Conservation (phyloP, 2,888 invertebrate genomes). For the Limnephilus lunatus region DNA sequence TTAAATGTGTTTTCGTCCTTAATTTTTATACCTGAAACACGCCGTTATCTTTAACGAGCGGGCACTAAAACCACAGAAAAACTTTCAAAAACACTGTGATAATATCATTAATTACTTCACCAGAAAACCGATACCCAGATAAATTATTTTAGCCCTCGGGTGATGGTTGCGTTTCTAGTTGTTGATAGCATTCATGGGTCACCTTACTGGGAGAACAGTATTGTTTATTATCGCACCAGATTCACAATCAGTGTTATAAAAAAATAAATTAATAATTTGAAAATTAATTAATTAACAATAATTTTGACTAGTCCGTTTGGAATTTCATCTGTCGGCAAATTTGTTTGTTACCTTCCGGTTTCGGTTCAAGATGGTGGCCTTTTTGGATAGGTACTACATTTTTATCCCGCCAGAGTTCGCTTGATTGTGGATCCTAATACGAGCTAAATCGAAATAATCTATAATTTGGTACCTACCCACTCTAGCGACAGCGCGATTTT, state of each 20-base stretch:
- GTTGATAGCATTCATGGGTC: background rate
- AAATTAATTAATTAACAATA: too few relatives aligned
- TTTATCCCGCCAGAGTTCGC: too few relatives aligned
- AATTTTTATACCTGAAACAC: background rate
- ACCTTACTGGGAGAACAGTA: background rate
- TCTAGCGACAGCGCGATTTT: too few relatives aligned
- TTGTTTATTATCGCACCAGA: background rate
- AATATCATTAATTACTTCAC: constrained; percentile 2
- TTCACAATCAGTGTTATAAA: background rate
- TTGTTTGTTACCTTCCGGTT: too few relatives aligned
- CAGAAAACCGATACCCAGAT: background rate
- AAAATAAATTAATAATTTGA: background rate
- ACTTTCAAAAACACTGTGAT: constrained; percentile 1
- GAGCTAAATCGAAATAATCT: too few relatives aligned
- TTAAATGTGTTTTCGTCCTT: constrained; percentile 2
- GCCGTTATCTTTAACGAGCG: constrained; percentile 6
- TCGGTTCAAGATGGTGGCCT: too few relatives aligned
- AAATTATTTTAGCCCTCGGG: background rate
- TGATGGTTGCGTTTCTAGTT: background rate
- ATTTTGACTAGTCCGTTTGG: too few relatives aligned
- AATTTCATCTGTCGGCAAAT: too few relatives aligned
- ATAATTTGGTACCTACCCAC: too few relatives aligned
- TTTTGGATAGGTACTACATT: too few relatives aligned
- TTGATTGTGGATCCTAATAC: too few relatives aligned
- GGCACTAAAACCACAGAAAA: background rate